Percentiles rank a stretch among this genome's conserved stretches.
phyloP scores from a whole-genome alignment of 1,140 invertebrate species.

The Aphidius ervi region DNA sequence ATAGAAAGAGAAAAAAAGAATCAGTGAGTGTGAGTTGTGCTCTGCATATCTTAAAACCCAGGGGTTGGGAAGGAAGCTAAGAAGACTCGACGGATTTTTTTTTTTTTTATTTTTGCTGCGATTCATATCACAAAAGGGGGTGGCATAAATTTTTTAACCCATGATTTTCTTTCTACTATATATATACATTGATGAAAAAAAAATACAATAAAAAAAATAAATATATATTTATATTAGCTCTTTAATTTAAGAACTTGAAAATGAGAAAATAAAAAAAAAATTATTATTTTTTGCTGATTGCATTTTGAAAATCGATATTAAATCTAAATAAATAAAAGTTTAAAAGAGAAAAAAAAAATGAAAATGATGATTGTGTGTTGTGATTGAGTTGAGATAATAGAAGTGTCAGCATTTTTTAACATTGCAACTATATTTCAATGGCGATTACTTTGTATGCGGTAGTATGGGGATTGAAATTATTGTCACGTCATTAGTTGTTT shows the following conservation, averaged over 20 bases:
- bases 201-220: neutral
- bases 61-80: conserved; percentile 5
- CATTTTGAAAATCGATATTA: too few relatives aligned
- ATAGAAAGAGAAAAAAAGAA: conserved; percentile 1
- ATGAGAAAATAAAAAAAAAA: neutral
- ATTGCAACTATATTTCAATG: conserved; percentile 6
- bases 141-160: conserved; percentile 4
- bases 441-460: neutral
- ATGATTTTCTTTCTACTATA: neutral
- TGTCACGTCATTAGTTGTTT: conserved; percentile 9
- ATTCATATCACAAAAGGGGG: conserved; percentile 12
- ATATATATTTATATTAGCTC: too few relatives aligned
- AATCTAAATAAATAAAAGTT: neutral
- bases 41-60: conserved; percentile 24
- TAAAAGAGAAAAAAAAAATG: conserved; percentile 4
- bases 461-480: conserved; percentile 1
- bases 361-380: conserved; percentile 6
- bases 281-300: neutral
- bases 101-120: conserved; percentile 6
- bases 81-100: conserved; percentile 1
- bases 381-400: neutral
- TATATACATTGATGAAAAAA: too few relatives aligned
- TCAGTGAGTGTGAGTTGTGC: conserved; percentile 17
- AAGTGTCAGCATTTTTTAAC: conserved; percentile 7
- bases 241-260: too few relatives aligned